Evolutionary conservation across 2,888 invertebrate genomes (phyloP), one percentile per base, ranked within the genome.

Genomic region (Heliconius ismenius): DNA sequence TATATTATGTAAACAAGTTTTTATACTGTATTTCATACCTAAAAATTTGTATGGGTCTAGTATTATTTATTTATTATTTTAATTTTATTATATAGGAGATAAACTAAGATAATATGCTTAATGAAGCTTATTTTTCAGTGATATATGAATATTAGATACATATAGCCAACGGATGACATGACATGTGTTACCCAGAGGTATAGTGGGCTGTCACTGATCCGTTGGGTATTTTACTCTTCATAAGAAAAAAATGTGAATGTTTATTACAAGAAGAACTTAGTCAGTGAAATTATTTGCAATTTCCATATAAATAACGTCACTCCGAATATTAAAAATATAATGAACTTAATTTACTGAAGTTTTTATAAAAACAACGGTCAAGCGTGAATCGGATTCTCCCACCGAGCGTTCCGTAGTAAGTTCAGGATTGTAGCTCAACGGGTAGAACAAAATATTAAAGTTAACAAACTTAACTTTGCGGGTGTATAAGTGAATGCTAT

Each of bases 1-100:
- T 75, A 62, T 24, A 62, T 10, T 60, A 65, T n/a, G 39, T 65
- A 65, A 65, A 65, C 39, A 65, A 13, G n/a, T 36, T 65, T 65
- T 65, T 64, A 58, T 58, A n/a, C n/a, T n/a, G 10, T 10, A 7
- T 58, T 26, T 24, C 6, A 62, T 24, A 26, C 11, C 11, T 58
- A n/a, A 58, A 58, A 58, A n/a, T 11, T 58, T 58, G n/a, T 58
- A 62, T 62, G 11, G 13, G 26, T 7, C 49, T 32, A 32, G 32
- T 32, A 32, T 32, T 32, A 32, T 32, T 32, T 7, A 32, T 32
- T 32, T 62, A 62, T 15, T 28, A 18, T 62, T 18, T 62, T 32
- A 32, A 32, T 26, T 62, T 6, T n/a, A 24, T 60, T 60, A 60
- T 24, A 62, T 26, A 24, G 13, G 13, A 62, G 11, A 13, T 60